Evolutionary conservation across 2,113 vertebrate species (phyloP).

Genomic region (Corythoichthys intestinalis): DNA sequence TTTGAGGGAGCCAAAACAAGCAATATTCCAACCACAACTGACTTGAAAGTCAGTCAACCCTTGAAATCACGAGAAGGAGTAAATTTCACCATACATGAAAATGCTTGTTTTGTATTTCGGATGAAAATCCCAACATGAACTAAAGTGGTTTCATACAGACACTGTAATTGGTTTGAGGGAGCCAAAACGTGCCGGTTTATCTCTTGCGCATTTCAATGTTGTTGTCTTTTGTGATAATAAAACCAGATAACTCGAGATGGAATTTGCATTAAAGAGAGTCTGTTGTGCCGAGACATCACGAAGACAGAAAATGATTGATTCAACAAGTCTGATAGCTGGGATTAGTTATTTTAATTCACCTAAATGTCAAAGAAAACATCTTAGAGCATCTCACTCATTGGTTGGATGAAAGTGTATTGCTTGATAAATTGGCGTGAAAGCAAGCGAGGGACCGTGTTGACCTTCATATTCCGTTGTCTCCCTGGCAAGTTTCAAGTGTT

Average conservation of each 20-base stretch:
- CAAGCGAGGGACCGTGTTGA: constrained; percentile 4
- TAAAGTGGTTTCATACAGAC: not conserved
- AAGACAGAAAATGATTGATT: not conserved
- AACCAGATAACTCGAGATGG: not conserved
- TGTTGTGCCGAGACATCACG: not conserved
- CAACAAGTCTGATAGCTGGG: no score
- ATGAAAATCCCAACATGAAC: not conserved
- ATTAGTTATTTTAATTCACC: not conserved
- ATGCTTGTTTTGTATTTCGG: not conserved
- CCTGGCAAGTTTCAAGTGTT: constrained; percentile 62
- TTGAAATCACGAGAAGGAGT: no score
- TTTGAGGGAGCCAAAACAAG: not conserved
- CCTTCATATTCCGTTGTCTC: constrained; percentile 42
- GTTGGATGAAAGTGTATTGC: not conserved
- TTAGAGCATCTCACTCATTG: not conserved
- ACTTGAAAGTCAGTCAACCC: not conserved
- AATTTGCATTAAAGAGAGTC: constrained; percentile 5
- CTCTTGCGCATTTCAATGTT: not conserved
- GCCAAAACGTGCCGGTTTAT: not conserved
- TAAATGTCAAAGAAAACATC: not conserved
- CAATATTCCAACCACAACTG: not conserved
- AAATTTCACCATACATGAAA: not conserved
- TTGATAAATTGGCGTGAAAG: not conserved
- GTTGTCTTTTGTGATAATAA: not conserved
- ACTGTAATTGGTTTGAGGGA: not conserved